Percentiles rank a stretch among this genome's conserved stretches.
These are phyloP conservation scores for Rhamphomyia laevipes DNA, from an alignment of 2,888 invertebrate species.

Conservation along the genomic window DNA sequence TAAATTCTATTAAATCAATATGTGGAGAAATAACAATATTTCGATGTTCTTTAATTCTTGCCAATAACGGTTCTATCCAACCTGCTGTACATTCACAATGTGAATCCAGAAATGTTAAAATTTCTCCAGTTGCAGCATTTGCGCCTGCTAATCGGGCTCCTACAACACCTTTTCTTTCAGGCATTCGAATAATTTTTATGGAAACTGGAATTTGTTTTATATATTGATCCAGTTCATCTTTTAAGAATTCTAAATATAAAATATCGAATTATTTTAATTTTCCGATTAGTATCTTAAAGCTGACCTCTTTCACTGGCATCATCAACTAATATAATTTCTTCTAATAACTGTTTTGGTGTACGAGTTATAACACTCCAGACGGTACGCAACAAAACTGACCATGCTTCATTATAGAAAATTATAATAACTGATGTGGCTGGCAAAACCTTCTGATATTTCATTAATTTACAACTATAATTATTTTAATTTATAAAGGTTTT, in stretches of 20 bases:
- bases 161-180: slow-evolving; percentile 62
- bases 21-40: slow-evolving; percentile 49
- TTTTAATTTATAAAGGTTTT: too few species aligned
- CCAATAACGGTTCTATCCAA: slow-evolving; percentile 65
- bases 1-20: slow-evolving; percentile 90
- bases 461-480: slow-evolving; percentile 46
- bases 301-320: slow-evolving; percentile 77
- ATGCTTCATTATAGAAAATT: slow-evolving; percentile 98
- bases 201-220: slow-evolving; percentile 48
- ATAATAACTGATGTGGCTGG: slow-evolving; percentile 90
- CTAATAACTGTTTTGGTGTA: slow-evolving; percentile 63
- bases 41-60: slow-evolving; percentile 38
- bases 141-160: slow-evolving; percentile 73
- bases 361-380: slow-evolving; percentile 87
- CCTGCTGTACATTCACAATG: slow-evolving; percentile 87
- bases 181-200: slow-evolving; percentile 52
- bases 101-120: slow-evolving; percentile 89
- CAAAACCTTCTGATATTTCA: slow-evolving; percentile 47
- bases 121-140: slow-evolving; percentile 54
- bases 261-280: neutral
- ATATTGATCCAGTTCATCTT: slow-evolving; percentile 54
- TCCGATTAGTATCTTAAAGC: neutral
- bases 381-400: slow-evolving; percentile 91
- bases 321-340: slow-evolving; percentile 80
- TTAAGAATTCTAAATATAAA: slow-evolving; percentile 45